Evolutionary conservation across 1,140 invertebrate species (phyloP), one percentile per base, ranked within the genome.

Genomic region (Penaeus indicus): DNA sequence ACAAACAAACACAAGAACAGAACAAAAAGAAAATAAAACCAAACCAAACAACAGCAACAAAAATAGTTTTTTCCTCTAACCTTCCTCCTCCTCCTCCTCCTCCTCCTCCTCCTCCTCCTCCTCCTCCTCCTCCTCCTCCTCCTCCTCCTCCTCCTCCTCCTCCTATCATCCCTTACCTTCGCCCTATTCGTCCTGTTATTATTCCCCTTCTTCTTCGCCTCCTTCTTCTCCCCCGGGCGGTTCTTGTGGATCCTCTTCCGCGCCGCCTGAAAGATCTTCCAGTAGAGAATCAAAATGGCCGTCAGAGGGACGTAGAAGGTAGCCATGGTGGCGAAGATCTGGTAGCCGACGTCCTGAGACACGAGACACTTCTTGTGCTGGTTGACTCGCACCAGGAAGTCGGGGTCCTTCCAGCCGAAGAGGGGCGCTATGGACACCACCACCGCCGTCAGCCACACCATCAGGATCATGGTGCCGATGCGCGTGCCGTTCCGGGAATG

Each of bases 251-350:
- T 97, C 90, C 97, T 94, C 93, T 97, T 96, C 75, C 96, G 93
- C 8, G 97, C 97, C 10, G 97, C 96, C 93, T 97, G 96, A 93
- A 97, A 97, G 93, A 99, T 99, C 93, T 96, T 97, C 96, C 97
- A 98, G 93, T 99, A 99, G 5, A 99, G 94, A 62, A 97, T 95
- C 54, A 99, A 95, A 91, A 99, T 99, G 22, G 98, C 96, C 63
- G 97, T 94, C 11, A 98, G 94, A 7, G 98, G 98, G 87, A 98
- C 95, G 93, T 99, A 99, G 93, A 99, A 99, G 22, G 98, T 97
- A 88, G 96, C 96, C 92, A 96, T 96, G 4, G 97, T 98, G 21
- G 97, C 97, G 91, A 94, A 94, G n/a, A 94, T 91, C 92, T 95
- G 95, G 92, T 95, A 99, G 78, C 96, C 96, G 47, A 99, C 94